A percentile compares a stretch with the other conserved stretches of the same genome.
Evolutionary conservation across 2,888 invertebrate genomes (phyloP).

Genomic region (Julus scanicus): DNA sequence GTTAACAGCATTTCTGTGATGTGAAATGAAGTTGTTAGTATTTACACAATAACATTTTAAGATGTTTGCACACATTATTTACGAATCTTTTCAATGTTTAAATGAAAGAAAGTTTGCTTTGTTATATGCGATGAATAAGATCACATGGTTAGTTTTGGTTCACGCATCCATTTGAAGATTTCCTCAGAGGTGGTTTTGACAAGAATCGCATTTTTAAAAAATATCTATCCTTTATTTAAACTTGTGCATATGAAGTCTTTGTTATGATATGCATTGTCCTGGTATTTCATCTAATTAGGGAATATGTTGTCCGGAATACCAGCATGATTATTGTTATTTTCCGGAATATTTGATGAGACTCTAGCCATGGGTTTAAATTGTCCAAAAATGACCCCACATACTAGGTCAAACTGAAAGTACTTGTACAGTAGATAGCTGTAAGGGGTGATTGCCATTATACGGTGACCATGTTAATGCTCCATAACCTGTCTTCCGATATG

Average conservation of each 20-base stretch:
- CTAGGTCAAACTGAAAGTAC: background rate
- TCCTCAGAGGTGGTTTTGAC: background rate
- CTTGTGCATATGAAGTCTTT: background rate
- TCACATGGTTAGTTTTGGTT: background rate
- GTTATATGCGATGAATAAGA: background rate
- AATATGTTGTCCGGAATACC: background rate
- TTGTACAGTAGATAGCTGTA: background rate
- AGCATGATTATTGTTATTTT: no score
- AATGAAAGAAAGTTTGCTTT: background rate
- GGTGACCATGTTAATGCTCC: background rate
- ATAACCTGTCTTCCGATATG: background rate
- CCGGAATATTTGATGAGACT: no score
- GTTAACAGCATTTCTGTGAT: no score
- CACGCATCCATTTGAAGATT: background rate
- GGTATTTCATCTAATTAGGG: constrained; percentile 19
- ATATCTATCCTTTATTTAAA: background rate
- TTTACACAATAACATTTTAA: no score
- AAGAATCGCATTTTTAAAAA: background rate
- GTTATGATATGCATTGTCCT: background rate
- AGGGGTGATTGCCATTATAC: background rate
- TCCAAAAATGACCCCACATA: background rate
- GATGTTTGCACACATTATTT: no score
- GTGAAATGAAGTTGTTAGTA: no score
- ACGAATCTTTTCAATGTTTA: background rate
- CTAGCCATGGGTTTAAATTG: background rate